A percentile compares a stretch with the other conserved stretches of the same genome.
Conservation (phyloP, 2,888 invertebrate species). For the Cepaea hortensis region DNA sequence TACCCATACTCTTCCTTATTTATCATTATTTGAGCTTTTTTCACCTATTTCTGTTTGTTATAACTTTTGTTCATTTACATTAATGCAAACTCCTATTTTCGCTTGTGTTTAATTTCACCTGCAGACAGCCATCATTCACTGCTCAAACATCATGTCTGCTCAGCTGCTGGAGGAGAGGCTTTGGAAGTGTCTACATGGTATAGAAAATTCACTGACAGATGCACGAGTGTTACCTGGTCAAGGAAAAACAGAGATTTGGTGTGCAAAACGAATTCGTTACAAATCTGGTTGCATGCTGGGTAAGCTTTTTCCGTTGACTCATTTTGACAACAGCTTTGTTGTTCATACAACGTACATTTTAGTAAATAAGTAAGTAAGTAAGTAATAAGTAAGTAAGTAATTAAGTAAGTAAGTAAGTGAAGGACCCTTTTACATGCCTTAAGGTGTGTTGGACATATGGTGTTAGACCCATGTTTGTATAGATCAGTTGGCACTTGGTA, state of each 20-base stretch:
- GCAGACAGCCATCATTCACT: slow-evolving; percentile 43
- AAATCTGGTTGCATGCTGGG: neutral
- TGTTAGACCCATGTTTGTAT: no score
- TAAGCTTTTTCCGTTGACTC: neutral
- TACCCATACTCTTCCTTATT: no score
- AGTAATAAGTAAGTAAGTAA: no score
- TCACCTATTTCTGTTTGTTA: no score
- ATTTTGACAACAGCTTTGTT: no score
- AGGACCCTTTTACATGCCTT: no score
- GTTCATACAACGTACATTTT: no score
- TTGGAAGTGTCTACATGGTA: slow-evolving; percentile 40
- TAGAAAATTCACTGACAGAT: slow-evolving; percentile 38
- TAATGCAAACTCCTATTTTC: neutral
- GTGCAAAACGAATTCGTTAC: slow-evolving; percentile 35
- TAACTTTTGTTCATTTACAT: neutral
- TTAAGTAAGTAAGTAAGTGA: no score
- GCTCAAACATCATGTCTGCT: slow-evolving; percentile 28
- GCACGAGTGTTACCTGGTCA: slow-evolving; percentile 37
- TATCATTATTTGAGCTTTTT: no score
- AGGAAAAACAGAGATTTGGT: slow-evolving; percentile 46
- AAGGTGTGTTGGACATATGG: no score
- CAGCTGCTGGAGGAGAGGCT: slow-evolving; percentile 44
- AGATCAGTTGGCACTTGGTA: no score
- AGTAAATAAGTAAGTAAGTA: no score
- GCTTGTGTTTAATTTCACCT: neutral